Conservation (phyloP, 2,797 vertebrate species). For the Phalanger gymnotis region DNA sequence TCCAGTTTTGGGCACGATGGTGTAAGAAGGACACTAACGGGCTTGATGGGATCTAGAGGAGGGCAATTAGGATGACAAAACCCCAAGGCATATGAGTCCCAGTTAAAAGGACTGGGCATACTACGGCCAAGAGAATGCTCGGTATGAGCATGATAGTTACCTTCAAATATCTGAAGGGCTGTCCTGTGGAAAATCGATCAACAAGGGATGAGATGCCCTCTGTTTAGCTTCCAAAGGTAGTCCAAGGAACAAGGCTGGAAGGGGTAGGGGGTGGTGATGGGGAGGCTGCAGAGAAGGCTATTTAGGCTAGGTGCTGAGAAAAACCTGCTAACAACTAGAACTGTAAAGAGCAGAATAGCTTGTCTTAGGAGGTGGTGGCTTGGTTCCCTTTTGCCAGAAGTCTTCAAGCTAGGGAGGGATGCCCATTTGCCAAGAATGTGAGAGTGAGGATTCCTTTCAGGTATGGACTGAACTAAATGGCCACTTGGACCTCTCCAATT, state of each 20-base stretch:
- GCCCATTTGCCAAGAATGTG: neutral
- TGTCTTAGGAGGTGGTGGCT: no score
- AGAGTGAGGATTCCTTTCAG: neutral
- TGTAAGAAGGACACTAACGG: neutral
- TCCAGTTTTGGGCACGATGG: neutral
- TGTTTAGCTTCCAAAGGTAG: neutral
- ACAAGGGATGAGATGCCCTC: no score
- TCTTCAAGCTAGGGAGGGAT: neutral
- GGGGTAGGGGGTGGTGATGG: no score
- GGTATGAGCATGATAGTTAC: neutral
- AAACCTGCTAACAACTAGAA: no score
- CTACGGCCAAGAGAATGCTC: accelerated
- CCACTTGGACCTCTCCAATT: neutral
- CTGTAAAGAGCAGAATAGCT: neutral
- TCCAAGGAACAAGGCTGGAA: neutral
- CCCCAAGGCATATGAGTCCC: neutral
- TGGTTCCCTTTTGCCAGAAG: neutral
- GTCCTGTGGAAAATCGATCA: no score
- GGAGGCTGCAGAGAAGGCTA: neutral
- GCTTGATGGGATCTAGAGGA: neutral
- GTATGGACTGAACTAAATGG: neutral
- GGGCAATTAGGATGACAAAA: neutral
- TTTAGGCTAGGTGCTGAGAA: no score
- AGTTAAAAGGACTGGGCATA: neutral
- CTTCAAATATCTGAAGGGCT: neutral